Evolutionary conservation across 2,888 invertebrate species (phyloP).

Genomic region (Apeira syringaria): DNA sequence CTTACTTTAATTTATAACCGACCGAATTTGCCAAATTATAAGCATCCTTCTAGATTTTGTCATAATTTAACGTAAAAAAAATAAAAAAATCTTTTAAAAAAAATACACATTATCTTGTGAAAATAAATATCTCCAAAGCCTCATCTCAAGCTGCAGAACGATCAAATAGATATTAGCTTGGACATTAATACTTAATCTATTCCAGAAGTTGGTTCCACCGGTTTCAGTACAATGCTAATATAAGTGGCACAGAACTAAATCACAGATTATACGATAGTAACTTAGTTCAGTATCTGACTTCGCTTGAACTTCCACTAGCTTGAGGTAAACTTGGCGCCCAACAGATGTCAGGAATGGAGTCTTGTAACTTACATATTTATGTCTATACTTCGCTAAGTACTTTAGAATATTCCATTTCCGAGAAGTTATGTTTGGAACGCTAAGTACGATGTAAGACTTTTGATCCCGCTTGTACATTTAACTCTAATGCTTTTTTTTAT

Average conservation of each 20-base stretch:
- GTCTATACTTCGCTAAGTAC: too few relatives aligned
- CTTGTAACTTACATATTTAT: neutral
- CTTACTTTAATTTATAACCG: constrained; percentile 29
- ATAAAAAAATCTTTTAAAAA: too few relatives aligned
- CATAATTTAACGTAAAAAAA: neutral
- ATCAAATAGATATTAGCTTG: neutral
- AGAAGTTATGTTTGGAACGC: neutral
- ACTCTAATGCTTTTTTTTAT: too few relatives aligned
- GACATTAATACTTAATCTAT: constrained; percentile 7
- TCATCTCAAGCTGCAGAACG: too few relatives aligned
- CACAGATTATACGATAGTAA: constrained; percentile 5
- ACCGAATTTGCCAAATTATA: constrained; percentile 21
- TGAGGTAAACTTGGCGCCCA: constrained; percentile 17
- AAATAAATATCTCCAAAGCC: too few relatives aligned
- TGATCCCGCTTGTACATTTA: neutral
- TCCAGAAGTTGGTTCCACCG: constrained; percentile 9
- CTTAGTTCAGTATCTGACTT: constrained; percentile 3
- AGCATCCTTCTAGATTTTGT: neutral
- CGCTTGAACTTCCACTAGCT: constrained; percentile 3
- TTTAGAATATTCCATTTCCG: neutral
- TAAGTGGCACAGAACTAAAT: constrained; percentile 19
- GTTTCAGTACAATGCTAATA: constrained; percentile 18
- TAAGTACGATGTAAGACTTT: neutral
- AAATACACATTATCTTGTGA: too few relatives aligned
- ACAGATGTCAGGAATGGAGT: constrained; percentile 4